These are phyloP conservation scores for Leptopilina drosophilae DNA, from an alignment of 2,888 invertebrate genomes.

Conservation along the genomic window DNA sequence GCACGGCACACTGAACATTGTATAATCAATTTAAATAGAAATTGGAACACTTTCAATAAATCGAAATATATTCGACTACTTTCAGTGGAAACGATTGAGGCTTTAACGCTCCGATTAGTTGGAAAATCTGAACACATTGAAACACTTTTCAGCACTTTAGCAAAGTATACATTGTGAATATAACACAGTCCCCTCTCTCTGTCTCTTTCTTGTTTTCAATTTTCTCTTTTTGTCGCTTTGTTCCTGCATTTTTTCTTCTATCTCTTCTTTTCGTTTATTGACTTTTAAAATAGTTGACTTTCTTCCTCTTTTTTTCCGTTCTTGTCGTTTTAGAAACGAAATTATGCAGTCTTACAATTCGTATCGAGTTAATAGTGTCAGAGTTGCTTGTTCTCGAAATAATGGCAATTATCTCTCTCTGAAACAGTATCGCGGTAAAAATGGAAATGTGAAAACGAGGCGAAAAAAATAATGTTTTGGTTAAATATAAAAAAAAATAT, in stretches of 20 bases:
- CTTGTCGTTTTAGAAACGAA: slow-evolving; percentile 9
- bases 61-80: slow-evolving; percentile 18
- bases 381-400: slow-evolving; percentile 6
- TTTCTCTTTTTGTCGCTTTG: not conserved
- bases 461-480: not conserved
- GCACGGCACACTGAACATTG: not conserved
- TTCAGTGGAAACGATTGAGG: slow-evolving; percentile 44
- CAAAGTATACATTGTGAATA: slow-evolving; percentile 18
- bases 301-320: not conserved
- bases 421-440: not conserved
- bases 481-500: too few relatives aligned
- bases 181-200: not conserved
- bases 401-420: slow-evolving; percentile 7
- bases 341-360: slow-evolving; percentile 3
- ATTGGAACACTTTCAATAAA: slow-evolving; percentile 20
- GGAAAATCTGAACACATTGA: slow-evolving; percentile 53
- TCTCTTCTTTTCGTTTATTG: not conserved
- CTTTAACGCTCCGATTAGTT: slow-evolving; percentile 71
- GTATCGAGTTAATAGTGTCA: not conserved
- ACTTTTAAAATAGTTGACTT: not conserved
- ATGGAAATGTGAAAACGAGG: not conserved
- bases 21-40: slow-evolving; percentile 24
- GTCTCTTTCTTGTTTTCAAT: not conserved
- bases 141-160: slow-evolving; percentile 55
- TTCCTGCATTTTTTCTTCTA: not conserved